Percentiles rank a stretch among this genome's conserved stretches.
phyloP scores from a whole-genome alignment of 2,113 vertebrate species.

The Alexandromys fortis region DNA sequence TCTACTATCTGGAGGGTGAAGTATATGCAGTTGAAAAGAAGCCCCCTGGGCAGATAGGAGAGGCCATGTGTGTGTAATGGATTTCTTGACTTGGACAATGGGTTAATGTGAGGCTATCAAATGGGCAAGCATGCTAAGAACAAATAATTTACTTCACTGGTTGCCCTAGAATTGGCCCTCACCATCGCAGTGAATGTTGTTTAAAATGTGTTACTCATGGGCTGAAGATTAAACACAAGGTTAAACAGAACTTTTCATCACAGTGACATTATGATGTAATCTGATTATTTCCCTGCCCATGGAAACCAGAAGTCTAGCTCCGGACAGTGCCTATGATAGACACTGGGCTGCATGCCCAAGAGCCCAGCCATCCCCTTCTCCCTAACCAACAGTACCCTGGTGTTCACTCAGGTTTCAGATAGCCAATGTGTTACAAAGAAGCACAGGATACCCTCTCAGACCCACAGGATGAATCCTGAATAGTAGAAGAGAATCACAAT shows the following conservation, averaged over 20 bases:
- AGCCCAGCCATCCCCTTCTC: neutral
- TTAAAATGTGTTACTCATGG: constrained; percentile 56
- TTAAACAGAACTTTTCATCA: constrained; percentile 57
- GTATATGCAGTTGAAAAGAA: neutral
- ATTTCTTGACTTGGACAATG: neutral
- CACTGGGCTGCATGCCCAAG: neutral
- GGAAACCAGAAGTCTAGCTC: constrained; percentile 9
- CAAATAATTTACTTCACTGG: constrained; percentile 36
- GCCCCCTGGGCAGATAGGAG: neutral
- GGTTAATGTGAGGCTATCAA: constrained; percentile 5
- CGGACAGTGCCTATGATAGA: neutral
- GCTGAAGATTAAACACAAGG: constrained; percentile 34
- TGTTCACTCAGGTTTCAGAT: constrained; percentile 15
- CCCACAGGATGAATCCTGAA: neutral
- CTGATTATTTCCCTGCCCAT: constrained; percentile 45
- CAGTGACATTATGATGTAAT: constrained; percentile 16
- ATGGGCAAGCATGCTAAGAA: constrained; percentile 1
- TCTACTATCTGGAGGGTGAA: neutral
- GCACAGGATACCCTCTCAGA: neutral
- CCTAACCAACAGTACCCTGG: neutral
- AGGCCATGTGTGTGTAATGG: neutral
- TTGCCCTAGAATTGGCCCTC: constrained; percentile 40
- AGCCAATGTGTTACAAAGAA: neutral
- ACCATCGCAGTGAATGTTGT: neutral
- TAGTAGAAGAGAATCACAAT: constrained; percentile 10